Evolutionary conservation across 2,888 invertebrate genomes (phyloP).

Genomic region (Morinoia aosen): DNA sequence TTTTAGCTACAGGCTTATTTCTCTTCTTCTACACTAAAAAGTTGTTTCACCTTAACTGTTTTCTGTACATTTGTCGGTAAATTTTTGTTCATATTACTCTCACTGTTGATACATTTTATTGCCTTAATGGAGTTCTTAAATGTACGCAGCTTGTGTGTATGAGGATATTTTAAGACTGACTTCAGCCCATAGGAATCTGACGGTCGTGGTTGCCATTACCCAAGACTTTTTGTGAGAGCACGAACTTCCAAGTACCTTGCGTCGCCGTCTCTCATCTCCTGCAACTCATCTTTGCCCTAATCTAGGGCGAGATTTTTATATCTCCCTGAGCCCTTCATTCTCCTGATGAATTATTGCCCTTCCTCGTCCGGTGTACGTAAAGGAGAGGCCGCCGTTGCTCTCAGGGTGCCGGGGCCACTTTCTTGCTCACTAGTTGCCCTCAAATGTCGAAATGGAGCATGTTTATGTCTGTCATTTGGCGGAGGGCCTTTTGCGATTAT

Average conservation of each 20-base stretch:
- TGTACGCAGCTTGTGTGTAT: not conserved
- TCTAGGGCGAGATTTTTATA: not conserved
- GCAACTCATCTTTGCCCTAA: slow-evolving; percentile 8
- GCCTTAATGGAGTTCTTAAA: not conserved
- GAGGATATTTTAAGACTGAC: not conserved
- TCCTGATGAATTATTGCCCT: slow-evolving; percentile 19
- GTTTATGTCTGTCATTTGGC: not conserved
- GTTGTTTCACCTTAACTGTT: not conserved
- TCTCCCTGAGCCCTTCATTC: not conserved
- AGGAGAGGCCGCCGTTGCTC: not conserved
- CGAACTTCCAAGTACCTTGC: not conserved
- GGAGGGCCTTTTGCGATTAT: not conserved
- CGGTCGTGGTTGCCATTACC: not conserved
- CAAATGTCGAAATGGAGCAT: not conserved
- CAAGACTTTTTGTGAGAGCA: not conserved
- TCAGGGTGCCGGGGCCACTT: not conserved
- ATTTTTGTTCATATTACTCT: not conserved
- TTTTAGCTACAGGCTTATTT: not conserved
- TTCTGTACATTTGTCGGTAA: not conserved
- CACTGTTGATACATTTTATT: not conserved
- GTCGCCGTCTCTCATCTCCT: not conserved
- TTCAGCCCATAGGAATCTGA: not conserved
- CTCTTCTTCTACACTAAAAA: not conserved
- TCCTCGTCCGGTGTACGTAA: not conserved
- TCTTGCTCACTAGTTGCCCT: not conserved